Evolutionary conservation across 2,113 vertebrate genomes (phyloP).

Genomic region (Peromyscus californicus): DNA sequence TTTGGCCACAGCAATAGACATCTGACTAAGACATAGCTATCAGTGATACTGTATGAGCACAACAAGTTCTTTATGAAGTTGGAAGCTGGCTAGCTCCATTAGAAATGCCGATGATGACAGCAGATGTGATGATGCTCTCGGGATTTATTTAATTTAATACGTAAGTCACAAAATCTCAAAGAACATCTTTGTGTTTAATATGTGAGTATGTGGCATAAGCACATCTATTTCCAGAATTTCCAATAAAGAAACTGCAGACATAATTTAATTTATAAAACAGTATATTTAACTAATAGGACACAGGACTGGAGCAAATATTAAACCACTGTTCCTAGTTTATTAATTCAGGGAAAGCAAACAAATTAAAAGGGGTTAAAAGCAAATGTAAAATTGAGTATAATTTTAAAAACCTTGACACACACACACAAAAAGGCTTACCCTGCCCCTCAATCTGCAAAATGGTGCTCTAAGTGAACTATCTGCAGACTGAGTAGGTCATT

Average conservation of each 20-base stretch:
- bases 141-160: conserved; percentile 30
- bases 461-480: conserved; percentile 34
- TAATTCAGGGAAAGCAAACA: conserved; percentile 40
- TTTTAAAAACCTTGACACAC: conserved; percentile 22
- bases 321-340: not conserved
- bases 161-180: conserved; percentile 46
- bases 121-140: not conserved
- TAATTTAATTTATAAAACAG: conserved; percentile 49
- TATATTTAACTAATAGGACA: conserved; percentile 31
- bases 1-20: not conserved
- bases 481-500: conserved; percentile 37
- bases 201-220: conserved; percentile 30
- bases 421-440: not conserved
- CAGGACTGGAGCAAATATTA: conserved; percentile 39
- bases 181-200: conserved; percentile 33
- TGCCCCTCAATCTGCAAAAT: not conserved
- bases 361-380: conserved; percentile 32
- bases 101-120: not conserved
- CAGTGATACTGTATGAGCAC: not conserved
- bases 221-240: conserved; percentile 51
- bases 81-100: not conserved
- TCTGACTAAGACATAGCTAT: not conserved
- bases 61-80: not conserved
- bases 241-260: conserved; percentile 34
- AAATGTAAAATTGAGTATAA: conserved; percentile 37